Evolutionary conservation across 37 sponge, comb jelly and placozoan genomes (phyloP).

Genomic region (Beroe forskalii): DNA sequence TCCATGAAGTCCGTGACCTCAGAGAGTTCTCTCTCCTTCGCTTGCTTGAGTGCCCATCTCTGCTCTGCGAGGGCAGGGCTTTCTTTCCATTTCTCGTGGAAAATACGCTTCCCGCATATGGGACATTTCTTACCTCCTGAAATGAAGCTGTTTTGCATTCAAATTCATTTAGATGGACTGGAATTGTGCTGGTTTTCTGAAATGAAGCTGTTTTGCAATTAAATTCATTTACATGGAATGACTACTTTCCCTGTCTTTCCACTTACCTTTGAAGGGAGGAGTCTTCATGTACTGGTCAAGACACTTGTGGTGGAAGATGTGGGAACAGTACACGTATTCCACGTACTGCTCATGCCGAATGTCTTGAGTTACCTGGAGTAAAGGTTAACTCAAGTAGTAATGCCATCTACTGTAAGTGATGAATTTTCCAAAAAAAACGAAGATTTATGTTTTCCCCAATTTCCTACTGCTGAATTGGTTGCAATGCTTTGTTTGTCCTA

Average conservation of each 20-base stretch:
- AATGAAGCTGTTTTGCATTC: no score
- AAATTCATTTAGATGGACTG: no score
- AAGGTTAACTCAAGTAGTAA: not conserved
- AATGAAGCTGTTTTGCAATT: no score
- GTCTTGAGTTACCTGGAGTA: conserved; percentile 65
- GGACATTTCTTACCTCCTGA: conserved; percentile 92
- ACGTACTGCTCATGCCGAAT: conserved; percentile 70
- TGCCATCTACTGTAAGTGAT: not conserved
- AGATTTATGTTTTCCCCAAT: no score
- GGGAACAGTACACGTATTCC: conserved; percentile 82
- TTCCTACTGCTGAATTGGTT: no score
- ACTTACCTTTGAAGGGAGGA: conserved; percentile 91
- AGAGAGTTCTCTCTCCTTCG: conserved; percentile 81
- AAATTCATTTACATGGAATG: no score
- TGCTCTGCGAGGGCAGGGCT: conserved; percentile 77
- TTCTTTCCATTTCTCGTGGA: conserved; percentile 87
- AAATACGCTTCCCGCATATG: conserved; percentile 80
- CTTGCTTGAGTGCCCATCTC: conserved; percentile 91
- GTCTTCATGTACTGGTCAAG: conserved; percentile 84
- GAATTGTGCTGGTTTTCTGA: no score
- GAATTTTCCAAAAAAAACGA: no score
- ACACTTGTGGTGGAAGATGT: conserved; percentile 83
- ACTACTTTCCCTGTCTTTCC: no score
- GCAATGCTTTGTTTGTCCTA: no score
- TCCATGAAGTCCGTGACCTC: conserved; percentile 93